Conservation (phyloP, 2,888 invertebrate species). For the Pterostichus madidus region DNA sequence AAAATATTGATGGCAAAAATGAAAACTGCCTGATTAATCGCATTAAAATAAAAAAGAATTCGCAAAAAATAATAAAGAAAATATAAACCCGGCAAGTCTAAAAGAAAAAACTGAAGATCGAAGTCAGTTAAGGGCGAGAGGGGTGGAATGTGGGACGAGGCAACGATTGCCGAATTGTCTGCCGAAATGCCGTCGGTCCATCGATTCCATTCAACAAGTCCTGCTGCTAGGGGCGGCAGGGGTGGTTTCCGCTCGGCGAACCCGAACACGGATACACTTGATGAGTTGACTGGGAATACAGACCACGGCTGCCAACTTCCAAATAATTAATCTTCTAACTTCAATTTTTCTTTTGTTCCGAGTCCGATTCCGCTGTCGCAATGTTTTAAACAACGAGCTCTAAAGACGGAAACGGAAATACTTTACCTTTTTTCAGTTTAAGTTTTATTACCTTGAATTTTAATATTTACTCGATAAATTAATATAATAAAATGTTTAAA, state of each 20-base stretch:
- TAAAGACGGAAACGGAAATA: slow-evolving; percentile 16
- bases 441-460: slow-evolving; percentile 11
- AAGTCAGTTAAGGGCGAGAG: not conserved
- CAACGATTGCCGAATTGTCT: slow-evolving; percentile 59
- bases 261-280: slow-evolving; percentile 64
- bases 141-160: not conserved
- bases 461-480: slow-evolving; percentile 17
- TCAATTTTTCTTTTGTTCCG: slow-evolving; percentile 61
- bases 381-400: slow-evolving; percentile 60
- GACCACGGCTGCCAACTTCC: slow-evolving; percentile 65
- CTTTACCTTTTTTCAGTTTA: slow-evolving; percentile 18
- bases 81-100: not conserved
- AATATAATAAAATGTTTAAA: slow-evolving; percentile 30
- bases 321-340: slow-evolving; percentile 67
- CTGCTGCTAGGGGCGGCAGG: not conserved
- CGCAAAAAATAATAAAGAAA: slow-evolving; percentile 3
- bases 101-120: slow-evolving; percentile 10
- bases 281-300: slow-evolving; percentile 65
- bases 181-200: slow-evolving; percentile 43
- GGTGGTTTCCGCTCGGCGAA: slow-evolving; percentile 49
- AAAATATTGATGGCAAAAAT: not conserved
- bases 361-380: slow-evolving; percentile 55
- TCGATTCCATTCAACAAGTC: slow-evolving; percentile 66
- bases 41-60: not conserved
- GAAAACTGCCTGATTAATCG: not conserved